Conservation (phyloP, 2,888 invertebrate genomes). For the Eulithis prunata region DNA sequence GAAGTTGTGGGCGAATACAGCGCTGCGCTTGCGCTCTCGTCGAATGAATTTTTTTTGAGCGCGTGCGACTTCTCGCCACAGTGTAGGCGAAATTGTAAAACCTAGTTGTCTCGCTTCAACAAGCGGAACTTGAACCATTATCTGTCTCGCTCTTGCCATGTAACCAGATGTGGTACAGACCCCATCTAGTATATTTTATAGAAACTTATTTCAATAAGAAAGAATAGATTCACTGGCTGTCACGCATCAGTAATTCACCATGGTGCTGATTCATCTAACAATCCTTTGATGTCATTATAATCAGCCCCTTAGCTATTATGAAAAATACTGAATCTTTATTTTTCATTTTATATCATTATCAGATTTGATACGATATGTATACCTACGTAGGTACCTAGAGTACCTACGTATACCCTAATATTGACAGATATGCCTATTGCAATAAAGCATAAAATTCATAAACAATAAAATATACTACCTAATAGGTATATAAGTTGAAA, state of each 20-base stretch:
- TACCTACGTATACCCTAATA: too few species aligned
- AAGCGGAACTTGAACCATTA: slow-evolving; percentile 9
- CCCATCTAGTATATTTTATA: slow-evolving; percentile 72
- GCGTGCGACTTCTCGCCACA: slow-evolving; percentile 77
- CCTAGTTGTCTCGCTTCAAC: slow-evolving; percentile 68
- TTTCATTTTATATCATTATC: neutral
- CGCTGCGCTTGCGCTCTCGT: slow-evolving; percentile 79
- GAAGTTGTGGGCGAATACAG: slow-evolving; percentile 83
- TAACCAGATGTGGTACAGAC: slow-evolving; percentile 55
- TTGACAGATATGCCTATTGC: too few species aligned
- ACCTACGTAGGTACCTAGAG: too few species aligned
- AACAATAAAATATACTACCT: too few species aligned
- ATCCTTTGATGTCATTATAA: neutral
- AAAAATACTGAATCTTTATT: neutral
- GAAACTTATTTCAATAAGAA: slow-evolving; percentile 47
- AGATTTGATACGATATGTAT: too few species aligned
- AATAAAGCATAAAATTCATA: too few species aligned
- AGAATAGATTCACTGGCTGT: neutral
- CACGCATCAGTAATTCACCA: neutral
- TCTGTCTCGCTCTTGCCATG: slow-evolving; percentile 52
- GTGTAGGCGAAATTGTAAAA: slow-evolving; percentile 80
- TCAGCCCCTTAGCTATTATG: neutral
- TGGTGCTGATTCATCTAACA: slow-evolving; percentile 1
- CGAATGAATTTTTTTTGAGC: slow-evolving; percentile 76
- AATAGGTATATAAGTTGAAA: too few species aligned